phyloP scores from a whole-genome alignment of 2,888 invertebrate species.

The Acronicta alni region DNA sequence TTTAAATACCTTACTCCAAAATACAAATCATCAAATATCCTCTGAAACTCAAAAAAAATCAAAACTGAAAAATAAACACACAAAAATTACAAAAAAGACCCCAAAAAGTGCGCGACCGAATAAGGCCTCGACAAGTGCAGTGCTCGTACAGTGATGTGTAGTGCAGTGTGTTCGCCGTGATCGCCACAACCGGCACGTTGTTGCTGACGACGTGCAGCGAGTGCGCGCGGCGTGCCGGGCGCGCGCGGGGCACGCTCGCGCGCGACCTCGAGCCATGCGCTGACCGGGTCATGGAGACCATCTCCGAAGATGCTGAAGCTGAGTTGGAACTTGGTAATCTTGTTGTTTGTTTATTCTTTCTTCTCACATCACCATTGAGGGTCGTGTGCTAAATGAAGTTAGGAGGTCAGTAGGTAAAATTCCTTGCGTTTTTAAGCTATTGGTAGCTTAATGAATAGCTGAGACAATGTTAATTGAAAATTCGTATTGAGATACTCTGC shows the following conservation, averaged over 20 bases:
- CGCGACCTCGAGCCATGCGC: constrained; percentile 79
- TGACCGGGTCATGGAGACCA: constrained; percentile 90
- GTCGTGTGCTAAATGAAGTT: too few species aligned
- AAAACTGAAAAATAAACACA: neutral
- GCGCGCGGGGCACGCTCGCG: constrained; percentile 78
- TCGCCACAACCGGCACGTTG: constrained; percentile 63
- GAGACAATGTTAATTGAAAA: too few species aligned
- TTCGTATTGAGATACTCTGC: too few species aligned
- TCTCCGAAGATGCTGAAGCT: constrained; percentile 91
- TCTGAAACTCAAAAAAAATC: neutral
- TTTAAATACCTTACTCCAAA: too few species aligned
- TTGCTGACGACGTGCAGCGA: constrained; percentile 65
- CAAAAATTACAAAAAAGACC: neutral
- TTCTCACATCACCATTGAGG: too few species aligned
- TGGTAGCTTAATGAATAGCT: too few species aligned
- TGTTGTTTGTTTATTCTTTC: neutral
- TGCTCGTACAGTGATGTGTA: constrained; percentile 30
- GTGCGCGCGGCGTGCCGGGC: constrained; percentile 80
- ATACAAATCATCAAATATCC: neutral
- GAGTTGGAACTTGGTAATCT: constrained; percentile 91
- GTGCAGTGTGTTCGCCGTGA: constrained; percentile 29
- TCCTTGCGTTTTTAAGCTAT: too few species aligned
- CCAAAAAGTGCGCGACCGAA: neutral
- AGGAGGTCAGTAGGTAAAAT: too few species aligned
- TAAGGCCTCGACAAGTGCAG: constrained; percentile 6